phyloP scores from a whole-genome alignment of 2,888 invertebrate species.

The Scotopteryx bipunctaria region DNA sequence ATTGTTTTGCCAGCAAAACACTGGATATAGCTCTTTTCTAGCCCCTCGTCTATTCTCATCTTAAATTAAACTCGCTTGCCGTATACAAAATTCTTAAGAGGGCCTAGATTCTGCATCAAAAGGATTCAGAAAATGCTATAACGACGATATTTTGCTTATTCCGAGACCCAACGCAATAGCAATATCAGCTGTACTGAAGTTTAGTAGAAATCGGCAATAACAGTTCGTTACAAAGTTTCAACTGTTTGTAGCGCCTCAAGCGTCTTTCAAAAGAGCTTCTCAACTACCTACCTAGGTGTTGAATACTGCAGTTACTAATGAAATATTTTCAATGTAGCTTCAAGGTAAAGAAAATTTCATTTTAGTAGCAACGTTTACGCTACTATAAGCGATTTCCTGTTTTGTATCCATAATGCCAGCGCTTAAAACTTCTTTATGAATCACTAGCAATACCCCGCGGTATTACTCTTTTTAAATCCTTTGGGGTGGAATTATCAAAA shows the following conservation, averaged over 20 bases:
- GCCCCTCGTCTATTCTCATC: too few species aligned
- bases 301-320: conserved; percentile 17
- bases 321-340: conserved; percentile 14
- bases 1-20: too few species aligned
- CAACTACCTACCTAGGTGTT: conserved; percentile 1
- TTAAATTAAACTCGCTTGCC: too few species aligned
- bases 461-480: too few species aligned
- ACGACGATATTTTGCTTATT: not conserved
- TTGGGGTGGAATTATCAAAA: too few species aligned
- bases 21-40: too few species aligned
- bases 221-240: conserved; percentile 10
- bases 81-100: too few species aligned
- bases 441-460: too few species aligned
- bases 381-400: not conserved
- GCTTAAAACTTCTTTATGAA: not conserved
- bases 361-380: conserved; percentile 2
- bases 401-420: not conserved
- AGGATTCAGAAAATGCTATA: not conserved
- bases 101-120: too few species aligned
- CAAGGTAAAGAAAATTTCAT: conserved; percentile 5
- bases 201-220: conserved; percentile 4
- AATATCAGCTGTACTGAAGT: conserved; percentile 7
- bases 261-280: not conserved
- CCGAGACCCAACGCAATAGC: not conserved
- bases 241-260: not conserved